Percentiles rank a stretch among this genome's conserved stretches.
Evolutionary conservation across 2,113 vertebrate genomes (phyloP).

Genomic region (Aegotheles bennettii): DNA sequence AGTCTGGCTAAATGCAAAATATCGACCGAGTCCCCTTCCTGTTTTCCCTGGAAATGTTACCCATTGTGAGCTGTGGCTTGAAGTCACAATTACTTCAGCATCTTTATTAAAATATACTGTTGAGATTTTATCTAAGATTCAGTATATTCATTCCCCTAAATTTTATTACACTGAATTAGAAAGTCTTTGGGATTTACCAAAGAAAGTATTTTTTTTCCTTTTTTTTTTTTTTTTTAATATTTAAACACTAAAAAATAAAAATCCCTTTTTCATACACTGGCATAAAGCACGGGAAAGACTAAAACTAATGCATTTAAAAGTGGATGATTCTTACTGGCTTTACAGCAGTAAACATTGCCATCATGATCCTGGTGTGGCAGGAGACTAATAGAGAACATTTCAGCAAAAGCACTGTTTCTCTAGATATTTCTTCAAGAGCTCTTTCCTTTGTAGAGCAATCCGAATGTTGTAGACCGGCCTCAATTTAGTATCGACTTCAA

Average conservation of each 20-base stretch:
- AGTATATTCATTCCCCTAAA: neutral
- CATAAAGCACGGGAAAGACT: neutral
- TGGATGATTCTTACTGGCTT: neutral
- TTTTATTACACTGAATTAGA: neutral
- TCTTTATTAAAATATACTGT: neutral
- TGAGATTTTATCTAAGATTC: neutral
- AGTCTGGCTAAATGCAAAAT: neutral
- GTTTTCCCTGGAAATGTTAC: neutral
- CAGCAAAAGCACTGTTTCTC: neutral
- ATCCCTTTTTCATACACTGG: neutral
- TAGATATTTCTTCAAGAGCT: neutral
- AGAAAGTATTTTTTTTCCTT: neutral
- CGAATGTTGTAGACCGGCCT: neutral
- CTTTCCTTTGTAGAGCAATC: neutral
- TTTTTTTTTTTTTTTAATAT: neutral
- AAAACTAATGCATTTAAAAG: neutral
- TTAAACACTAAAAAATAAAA: neutral
- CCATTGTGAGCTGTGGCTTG: neutral
- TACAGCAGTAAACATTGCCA: neutral
- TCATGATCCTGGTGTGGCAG: neutral
- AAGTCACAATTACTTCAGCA: neutral
- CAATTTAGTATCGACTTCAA: neutral
- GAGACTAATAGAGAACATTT: neutral
- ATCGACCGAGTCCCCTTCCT: neutral
- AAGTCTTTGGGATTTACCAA: neutral